A percentile compares a stretch with the other conserved stretches of the same genome.
Evolutionary conservation across 1,140 invertebrate genomes (phyloP).

Genomic region (Heliothis subflexa): DNA sequence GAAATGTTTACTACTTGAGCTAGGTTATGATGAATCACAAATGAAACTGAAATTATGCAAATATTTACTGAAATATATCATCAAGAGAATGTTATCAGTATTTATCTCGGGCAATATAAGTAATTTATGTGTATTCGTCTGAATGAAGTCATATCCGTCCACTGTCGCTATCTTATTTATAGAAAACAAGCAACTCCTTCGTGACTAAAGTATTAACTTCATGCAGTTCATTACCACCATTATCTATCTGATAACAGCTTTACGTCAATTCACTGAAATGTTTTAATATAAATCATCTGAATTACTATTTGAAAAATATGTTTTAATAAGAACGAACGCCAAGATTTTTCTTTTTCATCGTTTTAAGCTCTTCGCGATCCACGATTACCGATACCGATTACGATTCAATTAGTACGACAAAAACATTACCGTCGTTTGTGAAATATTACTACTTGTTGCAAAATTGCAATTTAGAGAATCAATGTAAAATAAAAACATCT

Average conservation of each 20-base stretch:
- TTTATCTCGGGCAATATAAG: conserved; percentile 25
- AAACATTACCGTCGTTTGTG: too few relatives aligned
- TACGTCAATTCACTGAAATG: background rate
- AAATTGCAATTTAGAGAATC: background rate
- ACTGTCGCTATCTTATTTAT: conserved; percentile 5
- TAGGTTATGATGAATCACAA: conserved; percentile 25
- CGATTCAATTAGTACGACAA: too few relatives aligned
- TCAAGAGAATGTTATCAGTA: conserved; percentile 26
- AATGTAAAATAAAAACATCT: background rate
- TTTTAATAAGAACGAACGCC: too few relatives aligned
- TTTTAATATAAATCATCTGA: background rate
- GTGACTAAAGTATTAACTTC: background rate
- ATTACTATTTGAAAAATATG: too few relatives aligned
- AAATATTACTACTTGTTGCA: too few relatives aligned
- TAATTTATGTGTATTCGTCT: conserved; percentile 14
- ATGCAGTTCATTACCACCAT: background rate
- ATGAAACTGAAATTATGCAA: conserved; percentile 31
- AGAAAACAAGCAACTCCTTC: conserved; percentile 6
- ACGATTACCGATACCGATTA: too few relatives aligned
- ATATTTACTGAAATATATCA: conserved; percentile 29
- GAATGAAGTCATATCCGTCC: conserved; percentile 37
- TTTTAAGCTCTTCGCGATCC: too few relatives aligned
- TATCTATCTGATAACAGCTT: background rate
- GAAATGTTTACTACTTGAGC: conserved; percentile 6
- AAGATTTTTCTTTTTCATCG: too few relatives aligned